Conservation (phyloP, 2,113 vertebrate species). For the Trichomycterus rosablanca region DNA sequence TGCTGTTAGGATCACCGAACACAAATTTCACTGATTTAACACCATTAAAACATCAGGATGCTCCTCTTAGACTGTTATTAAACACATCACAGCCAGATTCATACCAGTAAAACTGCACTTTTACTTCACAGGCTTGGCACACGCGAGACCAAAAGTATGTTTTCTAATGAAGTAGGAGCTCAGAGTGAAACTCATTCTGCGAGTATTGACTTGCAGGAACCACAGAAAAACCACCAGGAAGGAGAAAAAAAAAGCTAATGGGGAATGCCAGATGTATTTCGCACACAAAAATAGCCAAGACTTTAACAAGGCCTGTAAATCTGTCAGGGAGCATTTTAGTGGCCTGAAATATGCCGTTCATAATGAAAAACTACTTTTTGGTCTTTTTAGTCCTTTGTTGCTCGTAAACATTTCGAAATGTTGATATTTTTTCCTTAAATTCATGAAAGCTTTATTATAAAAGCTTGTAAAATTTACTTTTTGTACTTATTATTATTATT, state of each 20-base stretch:
- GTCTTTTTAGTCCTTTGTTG: background rate
- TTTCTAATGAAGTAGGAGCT: conserved; percentile 32
- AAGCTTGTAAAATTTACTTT: no score
- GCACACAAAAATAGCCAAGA: conserved; percentile 39
- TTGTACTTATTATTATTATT: no score
- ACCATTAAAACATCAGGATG: background rate
- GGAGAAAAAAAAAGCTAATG: conserved; percentile 44
- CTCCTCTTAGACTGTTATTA: conserved; percentile 12
- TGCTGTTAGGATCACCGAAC: background rate
- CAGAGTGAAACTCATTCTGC: conserved; percentile 35
- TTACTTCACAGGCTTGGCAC: conserved; percentile 16
- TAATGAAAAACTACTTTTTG: conserved; percentile 18
- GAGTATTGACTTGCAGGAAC: conserved; percentile 43
- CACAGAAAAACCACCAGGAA: conserved; percentile 37
- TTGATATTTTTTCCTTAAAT: no score
- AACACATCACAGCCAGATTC: conserved; percentile 17
- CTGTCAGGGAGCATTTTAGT: conserved; percentile 17
- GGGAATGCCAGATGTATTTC: conserved; percentile 48
- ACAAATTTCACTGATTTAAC: background rate
- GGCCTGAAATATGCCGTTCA: conserved; percentile 10
- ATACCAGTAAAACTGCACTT: conserved; percentile 25
- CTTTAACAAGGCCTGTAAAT: conserved; percentile 44
- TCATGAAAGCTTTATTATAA: no score
- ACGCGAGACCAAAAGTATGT: conserved; percentile 17
- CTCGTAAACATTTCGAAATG: conserved; percentile 6